Evolutionary conservation across 2,113 vertebrate species (phyloP).

Genomic region (Urocolius indicus): DNA sequence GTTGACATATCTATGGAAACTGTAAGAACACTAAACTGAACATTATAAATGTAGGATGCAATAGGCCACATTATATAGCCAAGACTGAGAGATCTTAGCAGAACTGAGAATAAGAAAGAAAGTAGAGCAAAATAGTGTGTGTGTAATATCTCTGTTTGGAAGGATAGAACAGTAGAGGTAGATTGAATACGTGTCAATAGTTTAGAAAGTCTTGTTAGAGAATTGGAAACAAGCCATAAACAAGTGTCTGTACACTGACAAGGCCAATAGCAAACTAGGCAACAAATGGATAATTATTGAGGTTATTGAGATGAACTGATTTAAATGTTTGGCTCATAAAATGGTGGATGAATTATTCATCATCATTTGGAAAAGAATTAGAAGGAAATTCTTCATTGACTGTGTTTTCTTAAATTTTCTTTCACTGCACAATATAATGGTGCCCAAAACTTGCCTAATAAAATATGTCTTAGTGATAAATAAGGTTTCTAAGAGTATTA

Average conservation of each 20-base stretch:
- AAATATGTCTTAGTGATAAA: not conserved
- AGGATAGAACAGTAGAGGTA: not conserved
- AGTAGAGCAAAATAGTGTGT: not conserved
- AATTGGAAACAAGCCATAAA: not conserved
- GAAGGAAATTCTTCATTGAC: not conserved
- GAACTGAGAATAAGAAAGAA: not conserved
- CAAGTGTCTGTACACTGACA: not conserved
- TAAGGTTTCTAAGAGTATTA: not conserved
- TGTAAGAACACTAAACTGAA: not conserved
- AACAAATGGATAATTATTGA: not conserved
- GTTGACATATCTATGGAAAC: slow-evolving; percentile 18
- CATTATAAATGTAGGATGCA: not conserved
- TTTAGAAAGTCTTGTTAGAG: not conserved
- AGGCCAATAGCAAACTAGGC: not conserved
- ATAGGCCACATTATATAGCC: not conserved
- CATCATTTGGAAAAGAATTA: not conserved
- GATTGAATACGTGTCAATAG: not conserved
- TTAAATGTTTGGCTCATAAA: not conserved
- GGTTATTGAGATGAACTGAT: not conserved
- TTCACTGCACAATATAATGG: not conserved
- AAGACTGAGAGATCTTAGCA: not conserved
- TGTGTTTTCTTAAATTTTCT: not conserved
- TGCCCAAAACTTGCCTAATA: not conserved
- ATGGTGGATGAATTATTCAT: not conserved
- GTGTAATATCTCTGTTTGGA: not conserved